Base-by-base conservation (phyloP, 2,797 vertebrate genomes). In the Hybognathus amarus region DNA sequence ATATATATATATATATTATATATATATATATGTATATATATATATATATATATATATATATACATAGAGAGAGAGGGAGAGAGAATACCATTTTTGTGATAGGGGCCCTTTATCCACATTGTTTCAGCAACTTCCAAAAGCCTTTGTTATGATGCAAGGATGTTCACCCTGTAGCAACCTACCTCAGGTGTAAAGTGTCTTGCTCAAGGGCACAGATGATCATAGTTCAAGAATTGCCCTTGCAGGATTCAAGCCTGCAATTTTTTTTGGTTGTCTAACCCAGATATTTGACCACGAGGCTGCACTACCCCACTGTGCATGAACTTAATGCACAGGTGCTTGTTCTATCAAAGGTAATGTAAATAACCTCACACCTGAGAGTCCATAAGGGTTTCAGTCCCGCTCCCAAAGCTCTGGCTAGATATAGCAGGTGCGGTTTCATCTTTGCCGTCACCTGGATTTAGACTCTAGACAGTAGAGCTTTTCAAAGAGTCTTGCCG, bases 401-500 rank as follows among this genome's bases (percentile, higher is more conserved):
- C 8, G 1, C 22, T 69, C 15, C 27, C 47, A 24, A 47, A 71
- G 68, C 1, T 15, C 20, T 68, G 73, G 22, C 12, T 61, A 15
- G 9, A 64, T 56, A 27, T 24, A 1, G 27, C 64, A 68, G 82
- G 50, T 69, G 63, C 13, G 15, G 38, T 83, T 69, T 83, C 82
- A 83, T 77, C 52, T 56, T n/a, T 59, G 27, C 50, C 15, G 5
- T 83, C 73, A 83, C 81, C 52, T n/a, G 64, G 69, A 38, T 77
- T 69, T 83, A n/a, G 74, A 68, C 81, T 77, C 33, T 22, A 83
- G 64, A 68, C 81, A 33, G 63, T 63, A 42, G 38, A 61, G 63
- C 50, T 83, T 76, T 83, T 77, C 73, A 83, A 69, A 77, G 81
- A 59, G 64, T 45, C 7, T 50, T 77, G 50, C 50, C 30, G 82